phyloP scores from a whole-genome alignment of 2,797 vertebrate genomes.

The Triplophysa yarkandensis region DNA sequence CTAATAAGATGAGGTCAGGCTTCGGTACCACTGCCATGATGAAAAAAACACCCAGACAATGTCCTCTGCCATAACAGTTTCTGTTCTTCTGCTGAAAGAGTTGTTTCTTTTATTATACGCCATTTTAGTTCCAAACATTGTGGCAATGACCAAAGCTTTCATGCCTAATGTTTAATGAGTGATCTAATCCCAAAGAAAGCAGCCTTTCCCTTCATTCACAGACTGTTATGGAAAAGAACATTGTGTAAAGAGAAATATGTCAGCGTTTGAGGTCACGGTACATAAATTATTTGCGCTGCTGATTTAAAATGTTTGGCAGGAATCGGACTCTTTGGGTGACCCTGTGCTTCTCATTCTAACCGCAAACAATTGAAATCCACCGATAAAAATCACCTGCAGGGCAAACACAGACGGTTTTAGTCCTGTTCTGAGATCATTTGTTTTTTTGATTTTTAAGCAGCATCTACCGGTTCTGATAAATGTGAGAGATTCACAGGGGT shows the following conservation, averaged over 20 bases:
- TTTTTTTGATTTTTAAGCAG: constrained; percentile 24
- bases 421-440: constrained; percentile 36
- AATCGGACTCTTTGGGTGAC: constrained; percentile 39
- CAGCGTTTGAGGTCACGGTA: constrained; percentile 53
- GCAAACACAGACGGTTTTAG: constrained; percentile 50
- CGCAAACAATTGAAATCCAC: constrained; percentile 50
- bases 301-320: constrained; percentile 55
- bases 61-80: constrained; percentile 26
- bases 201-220: constrained; percentile 19
- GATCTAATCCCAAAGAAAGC: constrained; percentile 48
- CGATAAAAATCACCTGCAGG: constrained; percentile 49
- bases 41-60: constrained; percentile 24
- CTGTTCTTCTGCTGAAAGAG: constrained; percentile 24
- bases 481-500: constrained; percentile 9
- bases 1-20: constrained; percentile 31
- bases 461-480: constrained; percentile 44
- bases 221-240: constrained; percentile 10
- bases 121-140: constrained; percentile 35
- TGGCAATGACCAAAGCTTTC: constrained; percentile 8
- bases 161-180: constrained; percentile 53
- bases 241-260: constrained; percentile 27
- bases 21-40: constrained; percentile 13
- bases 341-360: constrained; percentile 38
- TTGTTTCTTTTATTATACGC: constrained; percentile 33
- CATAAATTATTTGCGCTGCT: constrained; percentile 59